A percentile compares a stretch with the other conserved stretches of the same genome.
These are phyloP conservation scores for Saxidomus purpurata DNA, from an alignment of 1,140 invertebrate species.

Conservation along the genomic window DNA sequence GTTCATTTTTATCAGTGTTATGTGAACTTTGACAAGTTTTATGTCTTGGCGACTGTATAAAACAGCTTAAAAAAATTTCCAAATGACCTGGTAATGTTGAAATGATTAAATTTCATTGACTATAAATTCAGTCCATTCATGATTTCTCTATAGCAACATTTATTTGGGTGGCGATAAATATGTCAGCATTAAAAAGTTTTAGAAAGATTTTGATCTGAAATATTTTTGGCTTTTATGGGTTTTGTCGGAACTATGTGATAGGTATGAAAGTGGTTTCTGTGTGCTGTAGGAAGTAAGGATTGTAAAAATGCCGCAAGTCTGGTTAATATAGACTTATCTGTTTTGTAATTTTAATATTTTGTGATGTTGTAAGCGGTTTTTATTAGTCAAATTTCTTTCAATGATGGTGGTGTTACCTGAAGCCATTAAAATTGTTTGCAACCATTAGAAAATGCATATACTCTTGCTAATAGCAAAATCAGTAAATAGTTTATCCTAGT, in stretches of 20 bases:
- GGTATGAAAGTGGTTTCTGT: conserved; percentile 31
- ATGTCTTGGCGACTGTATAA: neutral
- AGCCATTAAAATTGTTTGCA: too few species aligned
- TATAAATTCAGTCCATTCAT: conserved; percentile 44
- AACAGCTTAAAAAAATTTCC: neutral
- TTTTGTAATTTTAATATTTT: too few species aligned
- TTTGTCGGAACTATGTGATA: conserved; percentile 8
- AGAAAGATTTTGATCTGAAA: conserved; percentile 59
- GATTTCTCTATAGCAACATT: conserved; percentile 18
- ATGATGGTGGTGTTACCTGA: too few species aligned
- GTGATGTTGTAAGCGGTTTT: too few species aligned
- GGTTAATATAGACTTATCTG: too few species aligned
- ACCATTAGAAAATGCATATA: too few species aligned
- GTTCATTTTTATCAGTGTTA: conserved; percentile 20
- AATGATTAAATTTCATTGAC: conserved; percentile 62
- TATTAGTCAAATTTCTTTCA: too few species aligned
- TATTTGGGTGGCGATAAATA: conserved; percentile 46
- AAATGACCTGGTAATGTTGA: conserved; percentile 26
- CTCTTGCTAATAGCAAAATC: too few species aligned
- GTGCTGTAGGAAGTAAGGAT: neutral
- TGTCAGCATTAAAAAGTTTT: conserved; percentile 50
- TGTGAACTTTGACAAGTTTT: conserved; percentile 36
- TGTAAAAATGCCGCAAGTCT: conserved; percentile 5
- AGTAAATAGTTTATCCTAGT: too few species aligned
- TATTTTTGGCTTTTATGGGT: conserved; percentile 61